phyloP scores from a whole-genome alignment of 2,113 vertebrate genomes.

The Dasyurus viverrinus region DNA sequence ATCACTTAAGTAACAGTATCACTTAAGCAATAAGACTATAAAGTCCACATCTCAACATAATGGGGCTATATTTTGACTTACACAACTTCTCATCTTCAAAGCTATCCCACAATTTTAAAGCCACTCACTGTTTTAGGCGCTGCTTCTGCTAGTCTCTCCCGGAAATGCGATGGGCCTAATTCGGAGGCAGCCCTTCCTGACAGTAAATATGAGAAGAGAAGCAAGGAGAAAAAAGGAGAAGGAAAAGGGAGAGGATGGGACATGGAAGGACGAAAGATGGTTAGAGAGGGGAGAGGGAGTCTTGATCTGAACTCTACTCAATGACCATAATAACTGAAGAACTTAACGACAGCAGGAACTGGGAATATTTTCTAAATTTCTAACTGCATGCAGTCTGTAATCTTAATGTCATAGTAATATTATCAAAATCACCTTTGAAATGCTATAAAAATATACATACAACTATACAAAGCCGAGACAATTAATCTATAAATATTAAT shows the following conservation, averaged over 20 bases:
- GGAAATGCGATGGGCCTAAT: constrained; percentile 7
- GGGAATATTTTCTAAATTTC: not conserved
- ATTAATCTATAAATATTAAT: not conserved
- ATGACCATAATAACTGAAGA: constrained; percentile 9
- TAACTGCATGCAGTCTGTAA: constrained; percentile 1
- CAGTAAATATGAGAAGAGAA: constrained; percentile 21
- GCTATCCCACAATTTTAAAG: constrained; percentile 14
- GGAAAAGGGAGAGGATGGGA: constrained; percentile 2
- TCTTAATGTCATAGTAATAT: not conserved
- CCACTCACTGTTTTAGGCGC: constrained; percentile 21
- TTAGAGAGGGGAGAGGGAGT: constrained; percentile 19
- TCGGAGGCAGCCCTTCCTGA: constrained; percentile 21
- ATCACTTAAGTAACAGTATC: not conserved
- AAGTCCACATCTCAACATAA: constrained; percentile 15
- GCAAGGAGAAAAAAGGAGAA: constrained; percentile 6
- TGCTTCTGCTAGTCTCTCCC: constrained; percentile 21
- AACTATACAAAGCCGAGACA: not conserved
- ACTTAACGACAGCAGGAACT: not conserved
- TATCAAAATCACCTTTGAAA: not conserved
- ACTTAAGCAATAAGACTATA: not conserved
- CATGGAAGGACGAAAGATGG: constrained; percentile 15
- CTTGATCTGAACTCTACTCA: constrained; percentile 20
- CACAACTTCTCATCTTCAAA: constrained; percentile 12
- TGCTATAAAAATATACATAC: not conserved
- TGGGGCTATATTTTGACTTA: constrained; percentile 3